These are phyloP conservation scores for Apostichopus parvimensis DNA, from an alignment of 35 echinoderm and acorn worm genomes.

Conservation along the genomic window DNA sequence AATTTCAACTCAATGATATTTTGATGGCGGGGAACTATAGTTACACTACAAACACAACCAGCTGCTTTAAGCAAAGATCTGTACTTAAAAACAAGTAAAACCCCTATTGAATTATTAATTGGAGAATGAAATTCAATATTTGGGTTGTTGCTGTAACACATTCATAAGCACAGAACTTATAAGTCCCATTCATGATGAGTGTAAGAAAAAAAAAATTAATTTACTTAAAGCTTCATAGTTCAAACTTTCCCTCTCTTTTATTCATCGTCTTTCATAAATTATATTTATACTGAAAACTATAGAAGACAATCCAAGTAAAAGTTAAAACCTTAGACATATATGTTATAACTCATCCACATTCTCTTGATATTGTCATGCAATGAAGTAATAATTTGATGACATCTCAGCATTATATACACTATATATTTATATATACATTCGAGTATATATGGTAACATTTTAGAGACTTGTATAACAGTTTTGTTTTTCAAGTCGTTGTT, in stretches of 20 bases:
- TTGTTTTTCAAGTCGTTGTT: background rate
- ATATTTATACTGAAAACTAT: background rate
- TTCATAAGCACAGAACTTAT: too few species aligned
- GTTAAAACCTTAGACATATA: background rate
- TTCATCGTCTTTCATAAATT: background rate
- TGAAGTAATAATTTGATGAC: background rate
- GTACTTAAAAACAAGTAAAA: too few species aligned
- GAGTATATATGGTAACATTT: constrained; percentile 11
- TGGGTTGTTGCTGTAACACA: too few species aligned
- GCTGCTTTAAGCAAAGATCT: too few species aligned
- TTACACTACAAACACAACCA: too few species aligned
- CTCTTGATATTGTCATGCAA: background rate
- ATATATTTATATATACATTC: constrained; percentile 24
- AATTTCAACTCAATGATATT: too few species aligned
- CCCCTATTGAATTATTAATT: too few species aligned
- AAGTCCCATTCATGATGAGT: too few species aligned
- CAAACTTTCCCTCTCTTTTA: background rate
- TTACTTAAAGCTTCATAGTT: too few species aligned
- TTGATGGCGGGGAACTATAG: too few species aligned
- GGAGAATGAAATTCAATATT: too few species aligned
- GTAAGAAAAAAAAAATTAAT: too few species aligned
- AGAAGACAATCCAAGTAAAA: background rate
- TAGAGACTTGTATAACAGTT: constrained; percentile 9
- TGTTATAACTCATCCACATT: background rate
- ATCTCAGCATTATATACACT: constrained; percentile 17